phyloP scores from a whole-genome alignment of 1,140 invertebrate species.

The Camponotus pennsylvanicus region DNA sequence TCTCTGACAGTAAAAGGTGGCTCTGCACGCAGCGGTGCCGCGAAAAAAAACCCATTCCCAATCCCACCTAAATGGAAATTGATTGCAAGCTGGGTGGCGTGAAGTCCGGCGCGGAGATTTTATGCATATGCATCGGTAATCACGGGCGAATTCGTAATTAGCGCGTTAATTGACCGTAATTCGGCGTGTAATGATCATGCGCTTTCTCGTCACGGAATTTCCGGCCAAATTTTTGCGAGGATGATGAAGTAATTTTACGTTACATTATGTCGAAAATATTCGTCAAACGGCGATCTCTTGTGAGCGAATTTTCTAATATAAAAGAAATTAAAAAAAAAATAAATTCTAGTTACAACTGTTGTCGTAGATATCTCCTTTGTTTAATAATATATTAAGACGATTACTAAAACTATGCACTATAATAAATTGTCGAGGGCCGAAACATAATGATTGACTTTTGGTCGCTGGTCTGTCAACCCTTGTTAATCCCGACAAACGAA shows the following conservation, averaged over 20 bases:
- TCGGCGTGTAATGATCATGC: constrained; percentile 81
- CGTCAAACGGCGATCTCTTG: not conserved
- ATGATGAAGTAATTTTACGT: constrained; percentile 51
- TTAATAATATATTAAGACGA: not conserved
- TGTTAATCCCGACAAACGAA: constrained; percentile 51
- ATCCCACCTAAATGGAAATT: constrained; percentile 77
- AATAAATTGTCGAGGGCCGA: not conserved
- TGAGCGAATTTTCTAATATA: not conserved
- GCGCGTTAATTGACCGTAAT: constrained; percentile 84
- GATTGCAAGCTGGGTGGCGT: constrained; percentile 77
- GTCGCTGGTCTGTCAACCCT: constrained; percentile 56
- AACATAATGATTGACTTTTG: constrained; percentile 42
- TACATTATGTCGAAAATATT: constrained; percentile 23
- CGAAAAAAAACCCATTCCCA: constrained; percentile 74
- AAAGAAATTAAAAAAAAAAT: not conserved
- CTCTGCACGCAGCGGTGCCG: not conserved
- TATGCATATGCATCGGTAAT: constrained; percentile 44
- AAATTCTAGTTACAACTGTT: not conserved
- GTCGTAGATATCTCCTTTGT: not conserved
- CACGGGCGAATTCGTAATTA: constrained; percentile 82
- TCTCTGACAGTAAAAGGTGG: constrained; percentile 14
- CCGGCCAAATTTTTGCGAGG: constrained; percentile 43
- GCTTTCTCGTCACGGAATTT: constrained; percentile 28
- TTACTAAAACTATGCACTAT: not conserved
- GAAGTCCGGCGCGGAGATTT: not conserved